Evolutionary conservation across 2,113 vertebrate genomes (phyloP).

Genomic region (Synchiropus splendidus): DNA sequence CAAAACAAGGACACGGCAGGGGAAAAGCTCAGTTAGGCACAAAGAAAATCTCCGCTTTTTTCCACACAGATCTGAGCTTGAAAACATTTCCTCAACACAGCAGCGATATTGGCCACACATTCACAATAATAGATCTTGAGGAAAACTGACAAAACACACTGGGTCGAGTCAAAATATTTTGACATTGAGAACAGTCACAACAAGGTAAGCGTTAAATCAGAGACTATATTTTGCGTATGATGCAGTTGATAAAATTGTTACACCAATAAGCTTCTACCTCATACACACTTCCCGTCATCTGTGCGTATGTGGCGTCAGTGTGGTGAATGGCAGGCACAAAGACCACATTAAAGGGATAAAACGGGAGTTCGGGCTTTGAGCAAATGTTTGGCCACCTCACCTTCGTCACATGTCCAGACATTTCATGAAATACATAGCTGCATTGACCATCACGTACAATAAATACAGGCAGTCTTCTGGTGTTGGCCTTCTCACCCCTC

Average conservation of each 20-base stretch:
- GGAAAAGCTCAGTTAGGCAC: constrained; percentile 26
- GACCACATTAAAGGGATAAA: constrained; percentile 49
- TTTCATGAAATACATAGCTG: constrained; percentile 39
- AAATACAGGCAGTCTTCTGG: constrained; percentile 38
- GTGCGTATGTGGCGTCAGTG: constrained; percentile 32
- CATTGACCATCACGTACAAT: constrained; percentile 40
- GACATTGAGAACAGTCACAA: too few species aligned
- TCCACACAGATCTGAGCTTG: constrained; percentile 17
- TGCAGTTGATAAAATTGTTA: too few species aligned
- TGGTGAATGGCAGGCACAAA: constrained; percentile 23
- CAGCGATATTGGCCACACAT: constrained; percentile 22
- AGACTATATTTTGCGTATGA: too few species aligned
- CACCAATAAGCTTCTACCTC: constrained; percentile 34
- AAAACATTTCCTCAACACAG: constrained; percentile 45
- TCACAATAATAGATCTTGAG: constrained; percentile 21
- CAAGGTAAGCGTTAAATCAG: too few species aligned
- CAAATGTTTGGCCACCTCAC: constrained; percentile 49
- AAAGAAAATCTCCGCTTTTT: constrained; percentile 40
- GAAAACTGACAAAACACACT: constrained; percentile 22
- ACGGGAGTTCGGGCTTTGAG: constrained; percentile 39
- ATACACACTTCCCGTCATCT: constrained; percentile 36
- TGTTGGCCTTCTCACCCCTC: constrained; percentile 40
- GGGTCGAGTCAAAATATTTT: constrained; percentile 28
- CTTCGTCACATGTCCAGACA: constrained; percentile 39
- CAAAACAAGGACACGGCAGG: constrained; percentile 42